phyloP scores from a whole-genome alignment of 2,113 vertebrate genomes.

The Lophius piscatorius region DNA sequence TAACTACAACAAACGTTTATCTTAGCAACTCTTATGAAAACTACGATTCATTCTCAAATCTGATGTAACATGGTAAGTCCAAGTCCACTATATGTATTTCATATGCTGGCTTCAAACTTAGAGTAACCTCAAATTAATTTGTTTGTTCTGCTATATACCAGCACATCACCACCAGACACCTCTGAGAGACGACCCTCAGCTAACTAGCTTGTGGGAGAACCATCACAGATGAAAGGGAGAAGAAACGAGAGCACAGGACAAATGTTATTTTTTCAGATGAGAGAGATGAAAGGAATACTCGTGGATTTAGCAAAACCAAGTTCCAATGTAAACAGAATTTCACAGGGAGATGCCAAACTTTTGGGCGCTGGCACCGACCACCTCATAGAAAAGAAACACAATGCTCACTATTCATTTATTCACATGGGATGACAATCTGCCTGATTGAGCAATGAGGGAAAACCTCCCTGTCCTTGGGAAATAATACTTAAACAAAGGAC shows the following conservation, averaged over 20 bases:
- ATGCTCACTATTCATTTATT: constrained; percentile 78
- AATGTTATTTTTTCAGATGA: constrained; percentile 66
- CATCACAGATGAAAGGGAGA: constrained; percentile 54
- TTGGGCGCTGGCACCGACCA: constrained; percentile 48
- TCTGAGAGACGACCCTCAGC: constrained; percentile 34
- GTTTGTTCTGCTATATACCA: constrained; percentile 12
- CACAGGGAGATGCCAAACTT: constrained; percentile 61
- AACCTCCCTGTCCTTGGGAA: constrained; percentile 64
- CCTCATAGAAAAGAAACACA: constrained; percentile 51
- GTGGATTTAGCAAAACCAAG: constrained; percentile 56
- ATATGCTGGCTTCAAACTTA: no score
- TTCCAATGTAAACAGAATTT: constrained; percentile 70
- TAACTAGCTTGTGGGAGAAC: constrained; percentile 59
- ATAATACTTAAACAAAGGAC: constrained; percentile 69
- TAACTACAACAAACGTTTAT: constrained; percentile 18
- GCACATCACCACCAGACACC: constrained; percentile 51
- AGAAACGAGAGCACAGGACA: constrained; percentile 41
- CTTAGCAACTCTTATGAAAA: not conserved
- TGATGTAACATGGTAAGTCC: no score
- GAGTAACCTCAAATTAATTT: no score
- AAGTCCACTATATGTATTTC: no score
- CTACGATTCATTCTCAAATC: not conserved
- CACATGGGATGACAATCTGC: constrained; percentile 63
- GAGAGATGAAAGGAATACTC: constrained; percentile 53
- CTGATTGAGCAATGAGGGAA: constrained; percentile 70